Percentiles rank a stretch among this genome's conserved stretches.
Evolutionary conservation across 1,140 invertebrate genomes (phyloP).

Genomic region (Leptonema lineaticorne): DNA sequence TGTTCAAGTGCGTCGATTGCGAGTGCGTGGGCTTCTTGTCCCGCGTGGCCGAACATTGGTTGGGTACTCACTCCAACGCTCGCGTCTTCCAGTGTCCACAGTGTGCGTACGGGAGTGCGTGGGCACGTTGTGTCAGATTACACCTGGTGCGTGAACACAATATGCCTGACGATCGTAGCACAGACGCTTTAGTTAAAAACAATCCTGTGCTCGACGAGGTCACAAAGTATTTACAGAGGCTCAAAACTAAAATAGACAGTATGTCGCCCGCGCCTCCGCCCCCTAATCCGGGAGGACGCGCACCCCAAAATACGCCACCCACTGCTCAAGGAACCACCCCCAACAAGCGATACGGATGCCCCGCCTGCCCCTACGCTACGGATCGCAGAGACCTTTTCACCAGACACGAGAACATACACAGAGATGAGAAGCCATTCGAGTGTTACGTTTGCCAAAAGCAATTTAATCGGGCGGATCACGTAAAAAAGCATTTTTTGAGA

Average conservation of each 20-base stretch:
- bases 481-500: conserved; percentile 89
- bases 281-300: conserved; percentile 43
- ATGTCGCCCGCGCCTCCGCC: conserved; percentile 41
- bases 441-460: conserved; percentile 90
- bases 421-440: conserved; percentile 90
- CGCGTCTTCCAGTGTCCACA: conserved; percentile 72
- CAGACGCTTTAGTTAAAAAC: conserved; percentile 62
- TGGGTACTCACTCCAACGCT: conserved; percentile 76
- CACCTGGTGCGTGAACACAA: conserved; percentile 71
- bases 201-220: conserved; percentile 75
- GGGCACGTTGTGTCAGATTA: conserved; percentile 72
- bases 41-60: conserved; percentile 80
- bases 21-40: conserved; percentile 77
- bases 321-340: conserved; percentile 43
- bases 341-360: conserved; percentile 79
- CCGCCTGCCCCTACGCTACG: conserved; percentile 84
- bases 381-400: conserved; percentile 92
- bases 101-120: conserved; percentile 73
- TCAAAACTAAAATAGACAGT: conserved; percentile 64
- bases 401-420: conserved; percentile 93
- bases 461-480: conserved; percentile 92
- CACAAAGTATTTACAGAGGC: conserved; percentile 66
- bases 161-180: conserved; percentile 61
- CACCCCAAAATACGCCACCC: conserved; percentile 41
- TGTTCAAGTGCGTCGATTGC: conserved; percentile 75